Evolutionary conservation across 2,113 vertebrate species (phyloP).

Genomic region (Microtus pennsylvanicus): DNA sequence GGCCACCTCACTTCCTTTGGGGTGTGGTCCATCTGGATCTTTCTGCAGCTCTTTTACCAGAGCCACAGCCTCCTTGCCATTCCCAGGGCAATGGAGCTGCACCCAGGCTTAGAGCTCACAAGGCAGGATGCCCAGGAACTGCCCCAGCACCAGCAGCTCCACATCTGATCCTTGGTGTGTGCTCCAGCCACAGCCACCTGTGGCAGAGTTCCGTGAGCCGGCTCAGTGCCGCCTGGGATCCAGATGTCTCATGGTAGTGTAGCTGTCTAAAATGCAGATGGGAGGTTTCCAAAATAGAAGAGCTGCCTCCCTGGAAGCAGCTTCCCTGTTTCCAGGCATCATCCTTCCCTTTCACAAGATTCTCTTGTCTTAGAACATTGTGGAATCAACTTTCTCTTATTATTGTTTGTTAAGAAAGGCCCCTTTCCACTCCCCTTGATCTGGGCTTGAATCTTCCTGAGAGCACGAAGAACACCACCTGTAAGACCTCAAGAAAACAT

Average conservation of each 20-base stretch:
- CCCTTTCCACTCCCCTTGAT: constrained; percentile 14
- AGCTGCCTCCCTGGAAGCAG: constrained; percentile 65
- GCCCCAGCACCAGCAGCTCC: too few relatives aligned
- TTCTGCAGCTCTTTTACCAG: constrained; percentile 63
- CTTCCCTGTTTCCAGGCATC: constrained; percentile 74
- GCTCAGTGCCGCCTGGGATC: constrained; percentile 72
- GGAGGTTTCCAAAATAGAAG: constrained; percentile 73
- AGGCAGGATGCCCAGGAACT: too few relatives aligned
- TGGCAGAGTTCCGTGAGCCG: constrained; percentile 78
- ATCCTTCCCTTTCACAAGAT: constrained; percentile 70
- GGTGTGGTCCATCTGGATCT: too few relatives aligned
- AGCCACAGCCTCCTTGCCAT: constrained; percentile 69
- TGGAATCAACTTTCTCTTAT: constrained; percentile 74
- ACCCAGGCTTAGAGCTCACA: too few relatives aligned
- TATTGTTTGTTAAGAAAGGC: background rate
- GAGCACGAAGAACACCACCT: constrained; percentile 12
- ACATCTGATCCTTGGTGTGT: background rate
- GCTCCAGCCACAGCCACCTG: constrained; percentile 60
- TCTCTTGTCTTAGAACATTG: constrained; percentile 67
- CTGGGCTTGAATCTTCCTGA: constrained; percentile 56
- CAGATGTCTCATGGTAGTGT: constrained; percentile 72
- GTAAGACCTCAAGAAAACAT: constrained; percentile 53
- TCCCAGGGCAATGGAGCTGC: too few relatives aligned
- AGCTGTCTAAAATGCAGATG: constrained; percentile 75
- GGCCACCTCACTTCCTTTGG: too few relatives aligned